Percentiles rank a stretch among this genome's conserved stretches.
phyloP scores from a whole-genome alignment of 2,888 invertebrate genomes.

The Pyrrhosoma nymphula region DNA sequence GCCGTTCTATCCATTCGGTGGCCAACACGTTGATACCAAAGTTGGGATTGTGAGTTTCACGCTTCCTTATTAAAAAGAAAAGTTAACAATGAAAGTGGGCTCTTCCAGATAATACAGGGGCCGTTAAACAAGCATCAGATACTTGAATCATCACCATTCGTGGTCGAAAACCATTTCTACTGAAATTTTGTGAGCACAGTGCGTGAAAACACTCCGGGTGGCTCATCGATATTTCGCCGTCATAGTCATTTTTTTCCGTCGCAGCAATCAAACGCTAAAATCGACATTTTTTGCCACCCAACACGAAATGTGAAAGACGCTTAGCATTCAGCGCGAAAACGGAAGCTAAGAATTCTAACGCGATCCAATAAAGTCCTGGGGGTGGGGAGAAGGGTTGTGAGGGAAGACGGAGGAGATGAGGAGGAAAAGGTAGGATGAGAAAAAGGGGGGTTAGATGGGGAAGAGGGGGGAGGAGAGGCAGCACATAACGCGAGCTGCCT shows the following conservation, averaged over 20 bases:
- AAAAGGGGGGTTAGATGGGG: neutral
- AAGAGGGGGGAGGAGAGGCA: neutral
- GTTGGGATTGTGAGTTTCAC: too few relatives aligned
- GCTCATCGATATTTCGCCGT: neutral
- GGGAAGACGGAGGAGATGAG: neutral
- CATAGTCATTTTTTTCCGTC: neutral
- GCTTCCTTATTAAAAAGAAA: too few relatives aligned
- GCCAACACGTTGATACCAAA: too few relatives aligned
- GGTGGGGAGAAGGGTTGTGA: neutral
- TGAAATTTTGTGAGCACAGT: too few relatives aligned
- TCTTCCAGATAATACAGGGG: too few relatives aligned
- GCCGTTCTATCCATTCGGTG: too few relatives aligned
- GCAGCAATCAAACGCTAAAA: neutral
- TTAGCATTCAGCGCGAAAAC: constrained; percentile 9
- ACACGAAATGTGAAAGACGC: constrained; percentile 11
- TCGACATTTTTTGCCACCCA: constrained; percentile 13
- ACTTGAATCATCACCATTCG: too few relatives aligned
- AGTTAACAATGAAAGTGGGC: too few relatives aligned
- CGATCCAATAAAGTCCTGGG: constrained; percentile 11
- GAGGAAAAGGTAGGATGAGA: neutral
- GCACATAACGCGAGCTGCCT: constrained; percentile 12
- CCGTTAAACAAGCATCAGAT: too few relatives aligned
- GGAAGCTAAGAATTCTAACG: constrained; percentile 20
- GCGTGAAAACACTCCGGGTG: neutral
- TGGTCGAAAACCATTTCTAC: too few relatives aligned